Evolutionary conservation across 2,888 invertebrate genomes (phyloP), one percentile per base, ranked within the genome.

Genomic region (Drosophila affinis): DNA sequence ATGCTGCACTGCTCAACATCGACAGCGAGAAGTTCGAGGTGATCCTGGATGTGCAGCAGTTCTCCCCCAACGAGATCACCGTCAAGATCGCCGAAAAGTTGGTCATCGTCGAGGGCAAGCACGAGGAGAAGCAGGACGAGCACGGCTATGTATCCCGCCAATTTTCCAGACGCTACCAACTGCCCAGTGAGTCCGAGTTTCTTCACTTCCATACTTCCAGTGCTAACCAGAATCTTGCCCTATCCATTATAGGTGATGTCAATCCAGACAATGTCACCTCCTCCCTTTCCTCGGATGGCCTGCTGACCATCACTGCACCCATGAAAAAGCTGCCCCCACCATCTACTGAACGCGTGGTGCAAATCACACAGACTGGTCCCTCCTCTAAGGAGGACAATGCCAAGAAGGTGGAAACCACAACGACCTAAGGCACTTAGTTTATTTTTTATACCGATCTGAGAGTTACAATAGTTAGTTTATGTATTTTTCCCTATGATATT

Each of bases 111-210:
- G 95, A 96, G 89, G 96, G 96, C 57, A 96, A 95, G 89, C 97
- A 97, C 90, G 96, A 97, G 88, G 97, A 97, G 91, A 96, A 95
- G 80, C 95, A 94, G 77, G 97, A 97, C 90, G 96, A 97, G 81
- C 97, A 97, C 80, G 96, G 96, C 10, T 95, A 92, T 91, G 94
- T 97, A 58, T 96, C 97, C n/a, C 94, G 94, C 39, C 95, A 95
- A 78, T 92, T 92, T 74, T 90, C 90, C 57, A 87, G 92, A 61
- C 92, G 93, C 64, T 94, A 94, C 77, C 86, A 93, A 60, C 84
- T 94, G 67, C 94, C 94, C 61, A 88, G 92, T 92, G 75, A 81
- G 81, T 77, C 18, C 3, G 10, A 3, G 12, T 4, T 1, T 12
- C 34, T 12, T 1, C 7, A 9, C n/a, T 27, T 3, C 9, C 9